phyloP scores from a whole-genome alignment of 2,888 invertebrate species.

The Drosophila algonquin region DNA sequence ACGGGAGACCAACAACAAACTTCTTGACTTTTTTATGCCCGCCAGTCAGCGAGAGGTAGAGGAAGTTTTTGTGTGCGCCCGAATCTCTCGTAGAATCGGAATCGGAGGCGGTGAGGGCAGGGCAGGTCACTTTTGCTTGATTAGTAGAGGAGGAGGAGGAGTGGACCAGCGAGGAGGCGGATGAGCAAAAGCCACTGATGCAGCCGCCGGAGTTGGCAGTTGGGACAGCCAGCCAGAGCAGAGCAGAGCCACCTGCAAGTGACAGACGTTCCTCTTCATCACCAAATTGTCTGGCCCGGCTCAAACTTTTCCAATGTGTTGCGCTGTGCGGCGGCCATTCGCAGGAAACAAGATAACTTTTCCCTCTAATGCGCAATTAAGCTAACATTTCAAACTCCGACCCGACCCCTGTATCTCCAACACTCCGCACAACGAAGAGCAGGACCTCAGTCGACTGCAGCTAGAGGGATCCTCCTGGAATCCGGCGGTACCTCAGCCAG shows the following conservation, averaged over 20 bases:
- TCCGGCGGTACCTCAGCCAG: too few species aligned
- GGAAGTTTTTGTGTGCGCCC: conserved; percentile 19
- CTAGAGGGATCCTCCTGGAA: neutral
- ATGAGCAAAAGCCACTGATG: conserved; percentile 7
- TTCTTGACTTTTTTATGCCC: conserved; percentile 58
- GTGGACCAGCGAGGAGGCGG: neutral
- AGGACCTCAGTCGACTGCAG: conserved; percentile 14
- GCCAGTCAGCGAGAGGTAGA: conserved; percentile 3
- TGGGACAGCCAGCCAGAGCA: neutral
- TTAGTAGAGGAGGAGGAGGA: conserved; percentile 16
- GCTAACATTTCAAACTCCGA: conserved; percentile 40
- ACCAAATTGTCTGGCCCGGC: conserved; percentile 35
- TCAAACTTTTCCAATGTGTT: conserved; percentile 53
- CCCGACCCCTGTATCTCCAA: neutral
- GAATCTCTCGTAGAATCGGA: conserved; percentile 4
- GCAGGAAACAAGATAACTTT: conserved; percentile 57
- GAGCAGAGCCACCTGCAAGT: conserved; percentile 49
- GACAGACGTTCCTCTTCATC: conserved; percentile 30
- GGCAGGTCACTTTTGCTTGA: conserved; percentile 30
- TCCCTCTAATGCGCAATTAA: conserved; percentile 67
- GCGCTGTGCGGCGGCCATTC: conserved; percentile 34
- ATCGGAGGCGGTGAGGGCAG: neutral
- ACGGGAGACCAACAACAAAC: conserved; percentile 44
- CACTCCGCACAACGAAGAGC: conserved; percentile 8
- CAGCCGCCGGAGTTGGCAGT: neutral